These are phyloP conservation scores for Noctilio leporinus DNA, from an alignment of 2,113 vertebrate genomes.

Conservation along the genomic window DNA sequence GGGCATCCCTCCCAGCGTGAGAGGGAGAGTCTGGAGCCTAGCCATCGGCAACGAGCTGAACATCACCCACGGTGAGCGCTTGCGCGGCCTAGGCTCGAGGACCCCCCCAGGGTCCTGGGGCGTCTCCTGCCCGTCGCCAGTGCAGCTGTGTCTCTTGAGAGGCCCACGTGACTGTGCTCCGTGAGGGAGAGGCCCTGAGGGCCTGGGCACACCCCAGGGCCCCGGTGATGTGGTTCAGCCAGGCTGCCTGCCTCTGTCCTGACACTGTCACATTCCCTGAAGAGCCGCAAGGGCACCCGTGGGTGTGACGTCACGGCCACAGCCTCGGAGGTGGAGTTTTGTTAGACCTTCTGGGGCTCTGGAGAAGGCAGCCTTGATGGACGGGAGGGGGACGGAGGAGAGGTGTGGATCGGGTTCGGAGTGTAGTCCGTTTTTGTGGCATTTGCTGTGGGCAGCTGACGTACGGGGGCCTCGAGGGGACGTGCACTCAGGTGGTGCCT, in stretches of 20 bases:
- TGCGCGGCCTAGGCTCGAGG: fast-evolving
- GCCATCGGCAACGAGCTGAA: slow-evolving; percentile 94
- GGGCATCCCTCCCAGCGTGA: slow-evolving; percentile 91
- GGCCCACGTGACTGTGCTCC: background rate
- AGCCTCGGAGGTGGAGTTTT: background rate
- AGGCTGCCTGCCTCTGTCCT: fast-evolving
- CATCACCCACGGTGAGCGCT: slow-evolving; percentile 90
- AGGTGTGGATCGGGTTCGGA: fast-evolving
- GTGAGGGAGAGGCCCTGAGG: fast-evolving
- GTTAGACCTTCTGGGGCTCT: background rate
- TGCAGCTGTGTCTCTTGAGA: background rate
- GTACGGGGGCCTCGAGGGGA: fast-evolving
- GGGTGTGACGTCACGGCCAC: background rate
- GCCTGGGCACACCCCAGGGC: too few species aligned
- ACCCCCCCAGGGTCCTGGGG: background rate
- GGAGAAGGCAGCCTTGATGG: background rate
- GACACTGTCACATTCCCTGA: background rate
- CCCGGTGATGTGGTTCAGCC: too few species aligned
- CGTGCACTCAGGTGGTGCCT: background rate
- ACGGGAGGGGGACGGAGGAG: fast-evolving
- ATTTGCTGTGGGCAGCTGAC: background rate
- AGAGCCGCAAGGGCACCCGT: fast-evolving
- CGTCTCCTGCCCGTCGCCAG: fast-evolving
- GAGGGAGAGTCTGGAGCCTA: slow-evolving; percentile 93
- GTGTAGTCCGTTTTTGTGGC: too few species aligned